phyloP scores from a whole-genome alignment of 2,888 invertebrate species.

The Seira ritae region DNA sequence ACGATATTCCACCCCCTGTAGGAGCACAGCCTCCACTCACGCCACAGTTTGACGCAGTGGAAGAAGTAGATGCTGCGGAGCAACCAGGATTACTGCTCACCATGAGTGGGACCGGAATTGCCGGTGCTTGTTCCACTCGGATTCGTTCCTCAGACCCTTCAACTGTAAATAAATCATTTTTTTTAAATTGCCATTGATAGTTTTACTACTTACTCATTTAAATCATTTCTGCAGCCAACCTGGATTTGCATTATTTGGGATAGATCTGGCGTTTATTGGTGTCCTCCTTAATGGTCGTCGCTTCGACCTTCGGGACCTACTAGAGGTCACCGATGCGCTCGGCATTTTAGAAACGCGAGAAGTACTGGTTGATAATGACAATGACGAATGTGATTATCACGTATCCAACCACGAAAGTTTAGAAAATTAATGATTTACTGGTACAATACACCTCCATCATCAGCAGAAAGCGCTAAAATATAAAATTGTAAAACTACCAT shows the following conservation, averaged over 20 bases:
- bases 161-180: constrained; percentile 23
- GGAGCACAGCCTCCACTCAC: constrained; percentile 43
- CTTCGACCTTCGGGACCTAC: constrained; percentile 92
- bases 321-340: constrained; percentile 95
- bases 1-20: constrained; percentile 70
- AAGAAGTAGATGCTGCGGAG: constrained; percentile 54
- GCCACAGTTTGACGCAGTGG: constrained; percentile 27
- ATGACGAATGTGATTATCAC: not conserved
- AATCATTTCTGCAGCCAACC: constrained; percentile 36
- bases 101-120: constrained; percentile 67
- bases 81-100: constrained; percentile 69
- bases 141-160: constrained; percentile 69
- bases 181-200: not conserved
- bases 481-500: too few relatives aligned
- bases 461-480: too few relatives aligned
- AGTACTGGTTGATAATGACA: too few relatives aligned
- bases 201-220: not conserved
- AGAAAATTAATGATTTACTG: too few relatives aligned
- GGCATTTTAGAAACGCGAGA: constrained; percentile 85
- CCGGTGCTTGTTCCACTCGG: constrained; percentile 70
- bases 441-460: too few relatives aligned
- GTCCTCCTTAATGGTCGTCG: constrained; percentile 94
- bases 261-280: constrained; percentile 49
- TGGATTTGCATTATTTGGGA: constrained; percentile 63
- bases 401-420: not conserved